Conservation (phyloP, 2,888 invertebrate species). For the Cyrtodaria siliqua region DNA sequence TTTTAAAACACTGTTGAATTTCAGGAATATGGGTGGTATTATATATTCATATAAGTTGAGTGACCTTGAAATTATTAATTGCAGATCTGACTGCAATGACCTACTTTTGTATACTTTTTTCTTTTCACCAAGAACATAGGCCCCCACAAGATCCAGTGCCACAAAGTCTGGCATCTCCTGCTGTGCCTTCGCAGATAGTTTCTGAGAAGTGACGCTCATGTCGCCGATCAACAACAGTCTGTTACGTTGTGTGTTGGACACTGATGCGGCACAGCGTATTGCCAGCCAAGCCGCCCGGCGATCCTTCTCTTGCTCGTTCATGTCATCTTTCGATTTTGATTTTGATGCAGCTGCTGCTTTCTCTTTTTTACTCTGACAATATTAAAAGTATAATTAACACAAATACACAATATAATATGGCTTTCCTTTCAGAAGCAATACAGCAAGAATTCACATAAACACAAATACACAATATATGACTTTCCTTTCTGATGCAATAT, state of each 20-base stretch:
- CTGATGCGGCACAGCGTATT: conserved; percentile 81
- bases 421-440: too few relatives aligned
- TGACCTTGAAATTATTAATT: not conserved
- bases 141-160: conserved; percentile 81
- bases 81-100: conserved; percentile 29
- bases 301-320: conserved; percentile 77
- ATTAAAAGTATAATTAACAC: not conserved
- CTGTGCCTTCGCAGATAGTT: conserved; percentile 68
- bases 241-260: conserved; percentile 78
- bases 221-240: conserved; percentile 80
- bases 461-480: too few relatives aligned
- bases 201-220: conserved; percentile 72
- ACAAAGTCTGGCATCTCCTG: conserved; percentile 82
- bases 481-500: too few relatives aligned
- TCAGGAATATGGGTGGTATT: too few relatives aligned
- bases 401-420: too few relatives aligned
- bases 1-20: too few relatives aligned
- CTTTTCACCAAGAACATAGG: conserved; percentile 84
- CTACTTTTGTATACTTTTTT: conserved; percentile 84
- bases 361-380: conserved; percentile 67
- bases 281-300: conserved; percentile 82
- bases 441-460: too few relatives aligned
- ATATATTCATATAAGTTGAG: not conserved
- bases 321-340: conserved; percentile 64
- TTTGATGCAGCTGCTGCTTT: conserved; percentile 24